Base-by-base conservation (phyloP, 2,888 invertebrate genomes). In the Osmoderma eremita region DNA sequence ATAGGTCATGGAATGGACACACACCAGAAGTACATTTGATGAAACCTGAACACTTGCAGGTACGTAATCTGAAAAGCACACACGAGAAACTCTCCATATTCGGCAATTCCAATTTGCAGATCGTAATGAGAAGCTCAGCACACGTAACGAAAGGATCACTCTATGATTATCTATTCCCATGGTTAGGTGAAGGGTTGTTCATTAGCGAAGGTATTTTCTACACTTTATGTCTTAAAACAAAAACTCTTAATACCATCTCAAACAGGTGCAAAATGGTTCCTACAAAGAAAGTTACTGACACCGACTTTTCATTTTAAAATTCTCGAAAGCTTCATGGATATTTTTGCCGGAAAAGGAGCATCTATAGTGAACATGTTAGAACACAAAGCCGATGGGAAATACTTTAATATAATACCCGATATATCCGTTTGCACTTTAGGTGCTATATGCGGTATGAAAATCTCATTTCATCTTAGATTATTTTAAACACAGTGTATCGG, bases 251-350 rank as follows among this genome's bases (percentile, higher is more conserved):
- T n/a, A n/a, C n/a, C n/a, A n/a, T n/a, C n/a, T n/a, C n/a, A n/a
- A n/a, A n/a, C 15, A 74, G 75, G 73, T 48, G 62, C 58, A 48
- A 75, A 75, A 70, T 78, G 78, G 77, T 73, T 72, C 48, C 67
- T 63, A 4, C 75, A 75, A 61, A 68, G 76, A 15, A 76, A 75
- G 65, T 56, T 77, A 53, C 70, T 77, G 67, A 77, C 77, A 13
- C 77, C 77, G 5, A 74, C 78, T n/a, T 79, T 79, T 62, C 79
- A 79, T 68, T 78, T 79, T 69, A 73, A 75, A 69, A 75, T 78
- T 30, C 67, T 78, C 41, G 79, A 79, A 65, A 67, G 69, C 50
- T 77, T 78, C 67, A 71, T 71, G 24, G 76, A 77, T 58, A 72
- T 75, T 22, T 78, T 79, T 56, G 71, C 71, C 6, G 75, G 76